Base-by-base conservation (phyloP, 2,888 invertebrate genomes). In the Drosophila barbarae region DNA sequence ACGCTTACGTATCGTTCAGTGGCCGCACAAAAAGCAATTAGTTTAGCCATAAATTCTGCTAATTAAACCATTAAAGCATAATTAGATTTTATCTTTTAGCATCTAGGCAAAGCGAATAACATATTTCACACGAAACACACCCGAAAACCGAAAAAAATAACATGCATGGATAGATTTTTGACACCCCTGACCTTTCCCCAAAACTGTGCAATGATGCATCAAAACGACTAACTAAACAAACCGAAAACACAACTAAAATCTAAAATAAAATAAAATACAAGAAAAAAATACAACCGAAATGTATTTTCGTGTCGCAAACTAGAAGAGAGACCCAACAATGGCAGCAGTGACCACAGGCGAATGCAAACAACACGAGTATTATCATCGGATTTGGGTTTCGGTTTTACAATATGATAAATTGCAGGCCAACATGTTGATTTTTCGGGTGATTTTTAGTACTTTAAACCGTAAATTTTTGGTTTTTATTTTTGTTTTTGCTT, bases 391-490 rank as follows among this genome's bases (percentile, higher is more conserved):
- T 73, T 61, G 53, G 49, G 52, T 46, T 61, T 51, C 10, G 51
- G 65, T 36, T 61, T 49, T 61, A 35, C 12, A 28, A 50, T 49
- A 66, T 61, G 71, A 71, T 72, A 67, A 71, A 81, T 79, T 53
- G 60, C 60, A 69, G 35, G 26, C 50, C 57, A 57, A 53, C 46
- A 60, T 59, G 65, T 66, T 65, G 59, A 57, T 69, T 73, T 54
- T 54, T 21, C 23, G 26, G 67, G 52, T 49, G 55, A 59, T 42
- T 67, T 58, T 54, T 63, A 44, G 41, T 69, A 66, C 69, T 64
- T 56, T 64, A 41, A 58, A 51, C 49, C 63, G 47, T 35, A 63
- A 58, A 71, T 53, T 50, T 68, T 30, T 8, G 28, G 64, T 55
- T 57, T 63, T 65, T 51, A 8, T n/a, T 50, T 49, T 23, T 61